Conservation (phyloP, 2,797 vertebrate species). For the Hafferia zeledoni region DNA sequence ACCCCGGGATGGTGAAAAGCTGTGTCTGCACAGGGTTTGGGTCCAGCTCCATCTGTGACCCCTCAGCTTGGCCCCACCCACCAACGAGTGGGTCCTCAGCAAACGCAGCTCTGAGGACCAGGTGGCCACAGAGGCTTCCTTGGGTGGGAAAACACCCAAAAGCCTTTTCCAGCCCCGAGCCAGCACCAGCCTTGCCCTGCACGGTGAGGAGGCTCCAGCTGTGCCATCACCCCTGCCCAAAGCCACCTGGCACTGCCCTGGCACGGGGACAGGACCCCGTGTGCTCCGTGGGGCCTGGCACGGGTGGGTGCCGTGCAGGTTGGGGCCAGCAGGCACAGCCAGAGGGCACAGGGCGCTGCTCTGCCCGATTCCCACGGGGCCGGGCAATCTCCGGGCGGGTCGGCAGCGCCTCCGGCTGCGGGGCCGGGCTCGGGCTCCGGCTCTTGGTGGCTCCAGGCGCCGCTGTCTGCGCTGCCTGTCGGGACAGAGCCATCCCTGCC, state of each 20-base stretch:
- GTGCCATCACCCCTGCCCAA: fast-evolving
- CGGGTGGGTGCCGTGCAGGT: fast-evolving
- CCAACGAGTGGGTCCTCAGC: fast-evolving
- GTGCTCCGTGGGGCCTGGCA: fast-evolving
- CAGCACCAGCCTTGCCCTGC: not conserved
- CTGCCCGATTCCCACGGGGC: not conserved
- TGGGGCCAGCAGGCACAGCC: not conserved
- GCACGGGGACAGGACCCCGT: fast-evolving
- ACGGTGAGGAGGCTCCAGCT: fast-evolving
- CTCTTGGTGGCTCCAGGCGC: conserved; percentile 20
- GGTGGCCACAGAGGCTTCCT: not conserved
- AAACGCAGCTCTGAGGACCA: not conserved
- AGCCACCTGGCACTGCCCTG: not conserved
- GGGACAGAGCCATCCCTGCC: not conserved
- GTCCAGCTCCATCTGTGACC: fast-evolving
- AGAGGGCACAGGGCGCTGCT: fast-evolving
- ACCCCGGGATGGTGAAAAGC: not conserved
- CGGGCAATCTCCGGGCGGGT: not conserved
- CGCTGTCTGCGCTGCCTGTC: not conserved
- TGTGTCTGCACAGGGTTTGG: fast-evolving
- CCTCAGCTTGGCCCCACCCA: no score
- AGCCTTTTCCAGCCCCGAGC: not conserved
- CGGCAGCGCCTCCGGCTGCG: not conserved
- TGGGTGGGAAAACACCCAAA: not conserved
- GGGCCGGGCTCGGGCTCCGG: conserved; percentile 24